Base-by-base conservation (phyloP, 2,113 vertebrate species). In the Lampris incognitus region DNA sequence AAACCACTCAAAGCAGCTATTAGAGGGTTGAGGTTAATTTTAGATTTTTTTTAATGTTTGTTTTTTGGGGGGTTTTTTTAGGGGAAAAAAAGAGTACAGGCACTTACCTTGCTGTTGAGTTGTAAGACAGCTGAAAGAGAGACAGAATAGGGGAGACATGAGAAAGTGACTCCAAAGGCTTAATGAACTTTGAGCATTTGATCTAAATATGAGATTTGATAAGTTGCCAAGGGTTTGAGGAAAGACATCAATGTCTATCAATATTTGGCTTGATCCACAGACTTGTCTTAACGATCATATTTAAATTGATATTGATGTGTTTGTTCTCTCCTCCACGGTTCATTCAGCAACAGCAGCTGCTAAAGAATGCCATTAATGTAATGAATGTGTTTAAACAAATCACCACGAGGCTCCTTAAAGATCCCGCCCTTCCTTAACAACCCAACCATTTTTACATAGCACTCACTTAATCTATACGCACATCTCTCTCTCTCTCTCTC, bases 291-390 rank as follows among this genome's bases (percentile, higher is more conserved):
- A 44, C 40, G 74, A 7, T 67, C 56, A 41, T 56, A 76, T 69
- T 66, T 44, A 56, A n/a, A 84, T 54, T 46, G 58, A 60, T 65
- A 79, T 58, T 62, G 52, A 74, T 78, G 3, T 50, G 36, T 39
- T 10, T 67, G n/a, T 4, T 55, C 37, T 10, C 40, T 77, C 36
- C 51, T 79, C 65, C 65, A 54, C 55, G 11, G 72, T 64, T 78
- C 10, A 79, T 75, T 77, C 0, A 48, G 61, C 63, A 39, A 49
- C 57, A 13, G 42, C 71, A 70, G 74, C 69, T 69, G 60, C 51
- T 87, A 60, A 86, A 86, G 66, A 63, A 68, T 70, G 65, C 79
- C 50, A 41, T 75, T 76, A 76, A 63, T 54, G 36, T 72, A 70
- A 88, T 76, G 44, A 41, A 13, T 64, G 65, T 72, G 4, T 5